Percentiles rank a stretch among this genome's conserved stretches.
Conservation (phyloP, 2,888 invertebrate genomes). For the Zygogramma bicolorata region DNA sequence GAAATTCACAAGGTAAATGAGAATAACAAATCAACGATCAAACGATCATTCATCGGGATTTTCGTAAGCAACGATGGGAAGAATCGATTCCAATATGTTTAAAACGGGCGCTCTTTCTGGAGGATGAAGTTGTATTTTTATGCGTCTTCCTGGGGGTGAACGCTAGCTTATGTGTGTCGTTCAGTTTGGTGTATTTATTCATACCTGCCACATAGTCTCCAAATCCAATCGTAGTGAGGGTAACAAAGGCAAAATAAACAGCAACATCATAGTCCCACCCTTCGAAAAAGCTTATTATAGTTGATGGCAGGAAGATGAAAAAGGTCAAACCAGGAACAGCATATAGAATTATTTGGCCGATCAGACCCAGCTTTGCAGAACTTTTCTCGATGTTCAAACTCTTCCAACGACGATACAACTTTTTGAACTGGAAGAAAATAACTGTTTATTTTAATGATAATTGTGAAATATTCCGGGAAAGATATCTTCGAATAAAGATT, state of each 20-base stretch:
- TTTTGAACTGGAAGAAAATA: constrained; percentile 74
- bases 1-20: too few species aligned
- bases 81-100: too few species aligned
- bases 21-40: too few species aligned
- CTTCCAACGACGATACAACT: constrained; percentile 85
- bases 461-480: too few species aligned
- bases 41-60: too few species aligned
- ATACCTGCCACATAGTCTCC: constrained; percentile 92
- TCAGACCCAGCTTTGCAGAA: constrained; percentile 77
- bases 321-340: constrained; percentile 90
- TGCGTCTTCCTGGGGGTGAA: too few species aligned
- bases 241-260: constrained; percentile 89
- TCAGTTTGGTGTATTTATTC: not conserved
- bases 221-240: constrained; percentile 90
- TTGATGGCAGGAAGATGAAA: constrained; percentile 88
- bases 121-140: too few species aligned
- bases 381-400: constrained; percentile 75
- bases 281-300: constrained; percentile 86
- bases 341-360: constrained; percentile 85
- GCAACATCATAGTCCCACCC: constrained; percentile 87
- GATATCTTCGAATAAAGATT: too few species aligned
- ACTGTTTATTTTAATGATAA: not conserved
- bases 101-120: too few species aligned
- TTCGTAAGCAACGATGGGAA: too few species aligned
- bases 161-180: too few species aligned